Conservation (phyloP, 2,888 invertebrate genomes). For the Drosophila nr. perissopoda region DNA sequence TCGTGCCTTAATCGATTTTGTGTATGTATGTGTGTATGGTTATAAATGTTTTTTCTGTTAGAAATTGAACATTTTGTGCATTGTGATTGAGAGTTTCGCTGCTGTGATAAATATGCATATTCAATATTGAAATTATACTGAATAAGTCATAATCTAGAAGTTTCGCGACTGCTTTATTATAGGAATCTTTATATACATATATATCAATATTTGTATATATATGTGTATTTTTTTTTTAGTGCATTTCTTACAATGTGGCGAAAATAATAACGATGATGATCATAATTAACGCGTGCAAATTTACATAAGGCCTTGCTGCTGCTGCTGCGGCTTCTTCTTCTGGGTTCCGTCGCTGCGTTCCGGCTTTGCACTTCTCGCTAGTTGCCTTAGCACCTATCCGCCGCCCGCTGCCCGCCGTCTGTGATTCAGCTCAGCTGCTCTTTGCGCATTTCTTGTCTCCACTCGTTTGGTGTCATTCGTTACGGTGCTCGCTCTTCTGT, state of each 20-base stretch:
- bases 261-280: conserved; percentile 1
- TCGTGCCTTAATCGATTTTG: too few relatives aligned
- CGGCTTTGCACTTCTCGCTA: conserved; percentile 35
- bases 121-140: neutral
- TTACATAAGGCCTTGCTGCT: conserved; percentile 39
- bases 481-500: conserved; percentile 58
- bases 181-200: neutral
- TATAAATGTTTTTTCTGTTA: neutral
- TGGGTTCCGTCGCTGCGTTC: conserved; percentile 30
- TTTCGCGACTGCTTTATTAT: neutral
- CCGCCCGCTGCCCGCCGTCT: neutral
- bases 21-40: neutral
- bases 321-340: conserved; percentile 1
- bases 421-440: neutral
- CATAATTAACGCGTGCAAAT: conserved; percentile 17
- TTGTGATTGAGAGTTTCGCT: neutral
- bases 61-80: neutral
- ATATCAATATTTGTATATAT: neutral
- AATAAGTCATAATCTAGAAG: neutral
- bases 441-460: conserved; percentile 15
- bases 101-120: neutral
- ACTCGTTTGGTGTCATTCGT: conserved; percentile 66
- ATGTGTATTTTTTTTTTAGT: neutral
- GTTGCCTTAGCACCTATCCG: conserved; percentile 13
- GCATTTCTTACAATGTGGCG: neutral